These are phyloP conservation scores for Drepanosiphum platanoidis DNA, from an alignment of 2,888 invertebrate genomes.

Conservation along the genomic window DNA sequence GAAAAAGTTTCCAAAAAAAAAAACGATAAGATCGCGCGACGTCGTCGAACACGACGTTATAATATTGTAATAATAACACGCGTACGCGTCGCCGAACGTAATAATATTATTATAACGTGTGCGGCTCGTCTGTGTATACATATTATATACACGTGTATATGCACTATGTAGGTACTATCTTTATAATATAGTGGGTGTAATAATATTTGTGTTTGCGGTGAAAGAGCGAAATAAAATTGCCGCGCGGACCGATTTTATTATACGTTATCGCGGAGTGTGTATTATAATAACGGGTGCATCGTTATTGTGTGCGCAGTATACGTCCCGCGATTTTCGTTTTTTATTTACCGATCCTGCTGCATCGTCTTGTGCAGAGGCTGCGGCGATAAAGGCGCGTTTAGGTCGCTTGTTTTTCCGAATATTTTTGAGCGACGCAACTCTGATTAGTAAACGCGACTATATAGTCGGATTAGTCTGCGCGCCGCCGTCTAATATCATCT, in stretches of 20 bases:
- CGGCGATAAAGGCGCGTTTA: too few relatives aligned
- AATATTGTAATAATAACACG: not conserved
- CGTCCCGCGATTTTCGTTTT: too few relatives aligned
- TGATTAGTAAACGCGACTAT: too few relatives aligned
- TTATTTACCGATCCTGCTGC: too few relatives aligned
- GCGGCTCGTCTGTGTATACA: not conserved
- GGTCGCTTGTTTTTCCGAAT: not conserved
- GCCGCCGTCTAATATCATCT: too few relatives aligned
- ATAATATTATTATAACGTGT: not conserved
- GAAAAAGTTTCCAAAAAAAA: constrained; percentile 20
- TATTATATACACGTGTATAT: too few relatives aligned
- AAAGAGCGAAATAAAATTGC: constrained; percentile 14
- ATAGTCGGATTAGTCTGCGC: too few relatives aligned
- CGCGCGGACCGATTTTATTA: not conserved
- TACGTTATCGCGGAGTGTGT: not conserved
- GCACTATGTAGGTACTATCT: too few relatives aligned
- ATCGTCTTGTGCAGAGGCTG: too few relatives aligned
- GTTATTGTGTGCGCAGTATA: not conserved
- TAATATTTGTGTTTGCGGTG: too few relatives aligned
- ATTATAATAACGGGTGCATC: not conserved
- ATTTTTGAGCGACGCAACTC: too few relatives aligned
- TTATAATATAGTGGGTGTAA: too few relatives aligned
- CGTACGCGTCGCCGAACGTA: not conserved
- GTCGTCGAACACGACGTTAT: constrained; percentile 18
- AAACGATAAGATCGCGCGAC: constrained; percentile 14